phyloP scores from a whole-genome alignment of 2,888 invertebrate genomes.

The Morpho helenor region DNA sequence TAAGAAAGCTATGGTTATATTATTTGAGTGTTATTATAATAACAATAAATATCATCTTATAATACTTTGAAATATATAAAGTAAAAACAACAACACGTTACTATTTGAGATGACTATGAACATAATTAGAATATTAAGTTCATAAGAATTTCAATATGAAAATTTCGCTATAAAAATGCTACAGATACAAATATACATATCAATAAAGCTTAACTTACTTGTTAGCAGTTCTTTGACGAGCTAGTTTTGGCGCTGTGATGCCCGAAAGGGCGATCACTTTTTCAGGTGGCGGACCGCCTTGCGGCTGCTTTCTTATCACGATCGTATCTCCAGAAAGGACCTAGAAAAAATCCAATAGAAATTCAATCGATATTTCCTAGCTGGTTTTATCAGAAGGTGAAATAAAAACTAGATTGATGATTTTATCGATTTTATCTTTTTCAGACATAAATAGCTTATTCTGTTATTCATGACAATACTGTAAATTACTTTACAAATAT shows the following conservation, averaged over 20 bases:
- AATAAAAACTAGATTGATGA: neutral
- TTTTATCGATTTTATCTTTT: neutral
- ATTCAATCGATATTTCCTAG: slow-evolving; percentile 3
- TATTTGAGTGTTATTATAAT: neutral
- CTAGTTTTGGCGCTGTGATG: slow-evolving; percentile 93
- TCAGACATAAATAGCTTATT: slow-evolving; percentile 2
- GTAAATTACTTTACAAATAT: no score
- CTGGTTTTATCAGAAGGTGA: neutral
- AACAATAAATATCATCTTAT: neutral
- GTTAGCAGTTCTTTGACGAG: slow-evolving; percentile 63
- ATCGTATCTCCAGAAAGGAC: slow-evolving; percentile 98
- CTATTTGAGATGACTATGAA: no score
- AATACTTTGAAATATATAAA: no score
- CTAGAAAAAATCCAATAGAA: slow-evolving; percentile 66
- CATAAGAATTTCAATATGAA: no score
- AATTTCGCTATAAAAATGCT: neutral
- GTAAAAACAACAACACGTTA: no score
- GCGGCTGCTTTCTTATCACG: slow-evolving; percentile 90
- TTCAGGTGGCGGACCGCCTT: slow-evolving; percentile 95
- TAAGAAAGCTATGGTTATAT: neutral
- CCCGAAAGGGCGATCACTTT: slow-evolving; percentile 94
- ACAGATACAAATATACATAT: neutral
- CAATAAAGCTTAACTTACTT: slow-evolving; percentile 45
- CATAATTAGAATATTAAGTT: no score
- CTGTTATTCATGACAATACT: no score